Evolutionary conservation across 2,888 invertebrate species (phyloP), one percentile per base, ranked within the genome.

Genomic region (Agrochola macilenta): DNA sequence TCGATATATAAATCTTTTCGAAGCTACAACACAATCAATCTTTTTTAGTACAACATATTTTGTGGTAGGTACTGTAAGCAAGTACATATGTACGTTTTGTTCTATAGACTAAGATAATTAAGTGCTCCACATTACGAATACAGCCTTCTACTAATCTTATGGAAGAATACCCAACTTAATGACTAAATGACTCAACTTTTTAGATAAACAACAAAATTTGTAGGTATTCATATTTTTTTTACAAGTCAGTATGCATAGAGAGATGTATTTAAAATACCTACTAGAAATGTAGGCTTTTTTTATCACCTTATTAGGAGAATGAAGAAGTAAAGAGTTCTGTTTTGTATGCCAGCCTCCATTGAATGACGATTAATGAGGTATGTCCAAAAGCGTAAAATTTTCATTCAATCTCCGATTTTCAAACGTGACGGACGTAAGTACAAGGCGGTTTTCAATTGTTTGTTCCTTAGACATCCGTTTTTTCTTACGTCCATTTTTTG

Each of bases 141-240:
- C 30, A 63, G 30, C 35, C 12, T 61, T 70, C 43, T n/a, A 72
- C 17, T 72, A 46, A 76, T 78, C 0, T 35, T 30, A 26, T 70
- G 52, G 75, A 70, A 75, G 46, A 82, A 63, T 79, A 70, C 57
- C 30, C 49, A 69, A 70, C 35, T 70, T 83, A 83, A 83, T 68
- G 71, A 60, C 30, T 30, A 30, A 30, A 30, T 80, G 81, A 78
- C 61, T 78, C 77, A 85, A 68, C 54, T 68, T 69, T 3, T 75
- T 60, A 65, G 52, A 43, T 52, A 72, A 69, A 81, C 74, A 73
- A 79, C 66, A 74, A 74, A 30, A 73, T 81, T 26, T n/a, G n/a
- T 58, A 26, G 0, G 23, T 61, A 30, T 68, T 52, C 46, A 64
- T 8, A 49, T 11, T 66, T 66, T 73, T 39, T 68, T 57, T 73